These are phyloP conservation scores for Dreissena rostriformis DNA, from an alignment of 1,140 invertebrate species.

Conservation along the genomic window DNA sequence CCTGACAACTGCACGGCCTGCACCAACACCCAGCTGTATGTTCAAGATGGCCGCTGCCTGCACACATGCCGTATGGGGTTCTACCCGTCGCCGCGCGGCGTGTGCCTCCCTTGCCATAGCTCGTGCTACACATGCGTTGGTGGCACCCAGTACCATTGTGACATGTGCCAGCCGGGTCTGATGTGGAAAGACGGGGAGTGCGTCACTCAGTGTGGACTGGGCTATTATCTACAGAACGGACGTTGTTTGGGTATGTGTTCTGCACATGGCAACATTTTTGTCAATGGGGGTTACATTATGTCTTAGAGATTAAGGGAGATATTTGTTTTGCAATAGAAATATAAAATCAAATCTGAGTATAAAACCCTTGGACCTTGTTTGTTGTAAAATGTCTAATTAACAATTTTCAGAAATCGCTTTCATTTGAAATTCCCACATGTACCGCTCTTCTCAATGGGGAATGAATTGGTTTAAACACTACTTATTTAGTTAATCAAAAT, in stretches of 20 bases:
- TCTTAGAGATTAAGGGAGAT: no score
- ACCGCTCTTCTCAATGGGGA: no score
- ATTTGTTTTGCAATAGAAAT: no score
- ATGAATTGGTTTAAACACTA: no score
- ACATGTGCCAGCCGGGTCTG: constrained; percentile 52
- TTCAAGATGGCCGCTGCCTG: constrained; percentile 52
- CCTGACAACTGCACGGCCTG: constrained; percentile 51
- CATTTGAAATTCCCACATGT: no score
- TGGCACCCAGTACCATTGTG: constrained; percentile 51
- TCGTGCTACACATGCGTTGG: constrained; percentile 49
- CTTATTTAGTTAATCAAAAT: no score
- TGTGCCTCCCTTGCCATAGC: constrained; percentile 31
- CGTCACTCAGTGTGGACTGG: constrained; percentile 50
- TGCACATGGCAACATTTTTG: no score
- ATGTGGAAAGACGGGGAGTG: constrained; percentile 57
- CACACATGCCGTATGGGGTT: constrained; percentile 50
- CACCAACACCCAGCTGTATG: constrained; percentile 39
- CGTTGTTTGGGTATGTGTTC: constrained; percentile 41
- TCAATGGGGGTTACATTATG: no score
- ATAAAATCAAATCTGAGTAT: no score
- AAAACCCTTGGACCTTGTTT: no score
- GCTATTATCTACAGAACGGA: constrained; percentile 53
- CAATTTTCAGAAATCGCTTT: no score
- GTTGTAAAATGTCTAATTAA: no score
- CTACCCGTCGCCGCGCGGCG: constrained; percentile 34